These are phyloP conservation scores for Patiria pectinifera DNA, from an alignment of 53 echinoderm and acorn worm species.

Conservation along the genomic window DNA sequence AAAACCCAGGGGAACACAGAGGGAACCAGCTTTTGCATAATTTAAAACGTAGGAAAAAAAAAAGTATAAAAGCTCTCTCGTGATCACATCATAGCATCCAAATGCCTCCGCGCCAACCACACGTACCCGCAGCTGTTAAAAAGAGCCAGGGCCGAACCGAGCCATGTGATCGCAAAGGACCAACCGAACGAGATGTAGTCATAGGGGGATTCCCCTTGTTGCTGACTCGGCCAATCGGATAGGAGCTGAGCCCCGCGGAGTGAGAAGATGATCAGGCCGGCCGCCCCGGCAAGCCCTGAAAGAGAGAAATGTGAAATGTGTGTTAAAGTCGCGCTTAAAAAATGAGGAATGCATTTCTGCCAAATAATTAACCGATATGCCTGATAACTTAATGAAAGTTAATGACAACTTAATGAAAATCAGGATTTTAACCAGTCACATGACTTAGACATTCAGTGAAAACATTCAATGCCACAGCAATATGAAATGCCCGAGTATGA, in stretches of 20 bases:
- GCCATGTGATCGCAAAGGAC: slow-evolving; percentile 59
- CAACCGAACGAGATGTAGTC: slow-evolving; percentile 38
- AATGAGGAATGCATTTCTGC: too few relatives aligned
- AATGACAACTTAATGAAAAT: too few relatives aligned
- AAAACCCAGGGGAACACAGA: too few relatives aligned
- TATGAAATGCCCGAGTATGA: too few relatives aligned
- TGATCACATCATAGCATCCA: slow-evolving; percentile 54
- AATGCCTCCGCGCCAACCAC: slow-evolving; percentile 34
- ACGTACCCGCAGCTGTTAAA: slow-evolving; percentile 40
- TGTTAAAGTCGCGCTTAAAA: background rate
- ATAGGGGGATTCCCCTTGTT: slow-evolving; percentile 32
- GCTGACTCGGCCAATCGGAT: slow-evolving; percentile 7
- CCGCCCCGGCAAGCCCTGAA: slow-evolving; percentile 7
- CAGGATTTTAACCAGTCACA: too few relatives aligned
- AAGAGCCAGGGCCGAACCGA: slow-evolving; percentile 1
- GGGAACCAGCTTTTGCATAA: too few relatives aligned
- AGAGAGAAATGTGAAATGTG: background rate
- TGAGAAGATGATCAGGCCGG: slow-evolving; percentile 51
- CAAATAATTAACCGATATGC: too few relatives aligned
- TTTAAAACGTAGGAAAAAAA: background rate
- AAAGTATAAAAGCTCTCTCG: background rate
- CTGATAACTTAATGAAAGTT: too few relatives aligned
- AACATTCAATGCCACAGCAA: too few relatives aligned
- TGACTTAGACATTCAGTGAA: too few relatives aligned
- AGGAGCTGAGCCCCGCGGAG: slow-evolving; percentile 38